Evolutionary conservation across 2,797 vertebrate species (phyloP), one percentile per base, ranked within the genome.

Genomic region (Sitta carolinensis): DNA sequence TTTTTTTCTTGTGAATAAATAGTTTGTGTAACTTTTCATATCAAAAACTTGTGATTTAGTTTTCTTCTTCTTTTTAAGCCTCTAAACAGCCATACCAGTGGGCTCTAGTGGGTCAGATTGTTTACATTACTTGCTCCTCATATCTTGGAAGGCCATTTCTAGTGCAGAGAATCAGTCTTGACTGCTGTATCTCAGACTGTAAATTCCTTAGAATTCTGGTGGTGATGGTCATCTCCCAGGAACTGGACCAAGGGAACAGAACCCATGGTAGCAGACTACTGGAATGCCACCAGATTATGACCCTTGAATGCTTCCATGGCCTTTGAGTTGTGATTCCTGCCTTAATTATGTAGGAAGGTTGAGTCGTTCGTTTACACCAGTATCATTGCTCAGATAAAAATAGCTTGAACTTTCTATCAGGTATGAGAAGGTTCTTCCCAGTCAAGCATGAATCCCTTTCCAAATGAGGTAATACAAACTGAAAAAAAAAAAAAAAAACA

Each of bases 361-460:
- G 72, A 92, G 15, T 64, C 1, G 25, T 58, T 91, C 12, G 0
- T 47, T 90, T 51, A 38, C 7, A 75, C 50, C 22, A 38, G 14
- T 78, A 66, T 64, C 73, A 68, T 32, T 93, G 29, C 47, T 81
- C 50, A 86, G 54, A 86, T 57, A 62, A 95, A 94, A 96, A 90
- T 94, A 94, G 51, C 45, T 81, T 92, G 85, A 79, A 90, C 3
- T 20, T 90, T 93, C 83, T 90, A 32, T 95, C 66, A 84, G 69
- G 76, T 93, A 94, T 66, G 69, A 95, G 79, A 90, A 90, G 1
- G 58, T 90, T 93, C 50, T 78, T 88, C 80, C 91, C 83, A 96
- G 93, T 94, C 94, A 96, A 95, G 93, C 96, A 95, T 95, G 48
- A 96, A 94, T 95, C 91, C 79, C 47, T 93, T 93, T 94, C 91